Evolutionary conservation across 2,888 invertebrate species (phyloP).

Genomic region (Escarpia spicata): DNA sequence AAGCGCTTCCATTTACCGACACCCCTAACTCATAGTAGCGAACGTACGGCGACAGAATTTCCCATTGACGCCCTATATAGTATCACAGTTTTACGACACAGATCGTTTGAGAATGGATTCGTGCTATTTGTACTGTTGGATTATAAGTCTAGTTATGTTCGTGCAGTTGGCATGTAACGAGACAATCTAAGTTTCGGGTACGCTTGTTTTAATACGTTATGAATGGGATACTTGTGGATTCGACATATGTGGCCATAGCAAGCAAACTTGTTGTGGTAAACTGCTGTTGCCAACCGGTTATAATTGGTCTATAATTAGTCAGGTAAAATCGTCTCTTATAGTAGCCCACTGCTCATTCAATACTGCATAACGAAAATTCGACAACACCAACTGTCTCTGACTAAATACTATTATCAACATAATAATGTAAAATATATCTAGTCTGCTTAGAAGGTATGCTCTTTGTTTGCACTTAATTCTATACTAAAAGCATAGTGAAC

Average conservation of each 20-base stretch:
- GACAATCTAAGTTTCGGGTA: no score
- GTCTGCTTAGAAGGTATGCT: no score
- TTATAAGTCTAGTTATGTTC: background rate
- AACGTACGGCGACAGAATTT: background rate
- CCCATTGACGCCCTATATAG: conserved; percentile 16
- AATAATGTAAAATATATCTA: no score
- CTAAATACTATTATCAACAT: no score
- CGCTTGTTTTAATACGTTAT: background rate
- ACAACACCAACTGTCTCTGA: no score
- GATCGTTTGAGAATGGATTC: background rate
- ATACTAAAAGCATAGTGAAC: no score
- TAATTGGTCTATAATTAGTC: background rate
- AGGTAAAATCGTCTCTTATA: no score
- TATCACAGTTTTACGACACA: background rate
- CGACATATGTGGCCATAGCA: background rate
- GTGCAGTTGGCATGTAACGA: no score
- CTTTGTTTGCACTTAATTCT: no score
- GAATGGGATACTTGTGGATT: background rate
- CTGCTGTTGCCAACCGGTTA: background rate
- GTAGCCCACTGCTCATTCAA: no score
- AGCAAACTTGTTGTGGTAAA: background rate
- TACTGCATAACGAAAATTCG: no score
- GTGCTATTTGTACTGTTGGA: background rate
- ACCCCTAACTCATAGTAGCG: background rate
- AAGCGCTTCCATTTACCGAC: background rate